Base-by-base conservation (phyloP, 1,140 invertebrate genomes). In the Streblospio benedicti region DNA sequence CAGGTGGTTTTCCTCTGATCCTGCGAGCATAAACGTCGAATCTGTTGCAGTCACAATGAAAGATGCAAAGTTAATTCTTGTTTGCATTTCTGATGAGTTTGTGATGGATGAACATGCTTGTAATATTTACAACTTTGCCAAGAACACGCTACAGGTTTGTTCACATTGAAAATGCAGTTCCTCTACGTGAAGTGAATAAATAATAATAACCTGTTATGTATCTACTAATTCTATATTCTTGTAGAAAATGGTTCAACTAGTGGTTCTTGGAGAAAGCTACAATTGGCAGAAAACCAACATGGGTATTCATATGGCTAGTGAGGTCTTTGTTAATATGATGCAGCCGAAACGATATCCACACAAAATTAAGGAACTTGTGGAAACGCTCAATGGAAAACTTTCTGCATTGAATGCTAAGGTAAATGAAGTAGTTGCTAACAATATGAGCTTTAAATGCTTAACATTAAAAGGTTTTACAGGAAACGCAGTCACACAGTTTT, bases 251-350 rank as follows among this genome's bases (percentile, higher is more conserved):
- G 65, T 66, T 49, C 47, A 69, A 49, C 57, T 73, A 25, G 67
- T 70, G 5, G 67, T 69, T 2, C 60, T 75, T 9, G 65, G 69
- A 1, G 59, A 66, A 4, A 65, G 62, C 45, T 49, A 63, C 32
- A 67, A 61, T 0, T 76, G 73, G 73, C 54, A 69, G 35, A 65
- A 70, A 25, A 71, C 68, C 23, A 64, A 73, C 43, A 35, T 76
- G 0, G 74, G 74, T 4, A 69, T 71, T 66, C 60, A 65, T 23
- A 67, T 71, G 30, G 67, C 70, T 5, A 63, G 63, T 57, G 66
- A 74, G 43, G 68, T 75, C 44, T 76, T 71, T 66, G 69, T 76
- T 2, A 75, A 74, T 43, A 71, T 76, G 68, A 63, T 67, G 20
- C 63, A 74, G 6, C 60, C 60, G 0, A 47, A 66, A 16, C 61